Base-by-base conservation (phyloP, 2,888 invertebrate genomes). In the Ormyrus labotus region DNA sequence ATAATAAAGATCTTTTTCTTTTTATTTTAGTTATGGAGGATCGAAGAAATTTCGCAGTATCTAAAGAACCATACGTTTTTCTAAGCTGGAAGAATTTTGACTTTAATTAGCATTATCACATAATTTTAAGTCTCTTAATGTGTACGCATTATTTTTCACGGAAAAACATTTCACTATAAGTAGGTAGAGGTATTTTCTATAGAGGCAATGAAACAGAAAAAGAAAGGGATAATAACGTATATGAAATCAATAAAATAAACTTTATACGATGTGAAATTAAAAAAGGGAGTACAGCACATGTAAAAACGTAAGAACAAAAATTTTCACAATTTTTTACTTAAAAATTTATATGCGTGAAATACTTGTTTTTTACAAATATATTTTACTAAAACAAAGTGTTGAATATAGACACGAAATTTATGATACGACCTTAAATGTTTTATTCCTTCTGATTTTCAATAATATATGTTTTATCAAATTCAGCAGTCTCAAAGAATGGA, bases 21-120 rank as follows among this genome's bases (percentile, higher is more conserved):
- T 61, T 78, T 78, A 57, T 80, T 82, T 69, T 80, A 80, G 80
- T 79, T 68, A 47, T 80, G 72, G 77, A 76, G 53, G 45, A 69
- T 50, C 67, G 82, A 70, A 80, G 77, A 80, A 57, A 74, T 65
- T 53, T 58, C n/a, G 48, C 61, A 47, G 68, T 50, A 70, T 34
- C 79, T 76, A 73, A 55, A 65, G 50, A 79, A 72, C 76, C 19
- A 60, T 65, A 64, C 57, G 34, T 68, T 45, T 73, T 60, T 79
- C 67, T 79, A 68, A 10, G 55, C 65, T 73, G 76, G 51, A 70
- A 71, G 69, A 68, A 72, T 69, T 71, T 63, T 63, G 45, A 57
- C 11, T 68, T 63, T 79, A 51, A 61, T 70, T 68, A 51, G 71
- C 63, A 69, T 67, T 68, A 53, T 53, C 11, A 19, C 60, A 67